These are phyloP conservation scores for Tragelaphus imberbis DNA, from an alignment of 2,113 vertebrate species.

Conservation along the genomic window DNA sequence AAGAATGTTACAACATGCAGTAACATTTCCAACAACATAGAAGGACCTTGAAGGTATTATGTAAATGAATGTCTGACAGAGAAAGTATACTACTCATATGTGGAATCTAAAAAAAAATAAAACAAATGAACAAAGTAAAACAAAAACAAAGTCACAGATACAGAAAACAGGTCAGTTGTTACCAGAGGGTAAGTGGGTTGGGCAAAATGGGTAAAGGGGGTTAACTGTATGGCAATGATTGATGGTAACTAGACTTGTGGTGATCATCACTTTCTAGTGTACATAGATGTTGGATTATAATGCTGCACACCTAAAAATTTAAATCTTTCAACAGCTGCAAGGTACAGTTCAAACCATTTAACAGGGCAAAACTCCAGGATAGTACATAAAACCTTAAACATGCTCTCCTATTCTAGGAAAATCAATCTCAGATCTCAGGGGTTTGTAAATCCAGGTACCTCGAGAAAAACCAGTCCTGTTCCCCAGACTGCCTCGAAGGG, in stretches of 20 bases:
- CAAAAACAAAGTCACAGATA: background rate
- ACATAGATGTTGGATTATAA: background rate
- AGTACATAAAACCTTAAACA: background rate
- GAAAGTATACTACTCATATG: background rate
- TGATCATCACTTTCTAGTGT: background rate
- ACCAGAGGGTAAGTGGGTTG: background rate
- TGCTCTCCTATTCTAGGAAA: background rate
- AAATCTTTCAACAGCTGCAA: background rate
- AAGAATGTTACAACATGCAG: background rate
- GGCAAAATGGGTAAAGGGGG: background rate
- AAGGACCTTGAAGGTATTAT: background rate
- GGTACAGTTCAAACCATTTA: background rate
- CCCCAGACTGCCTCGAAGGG: background rate
- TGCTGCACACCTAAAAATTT: background rate
- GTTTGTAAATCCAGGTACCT: slow-evolving; percentile 14
- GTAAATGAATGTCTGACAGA: background rate
- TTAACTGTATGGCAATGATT: background rate
- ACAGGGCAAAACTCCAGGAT: background rate
- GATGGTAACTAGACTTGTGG: background rate
- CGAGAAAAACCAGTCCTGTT: background rate
- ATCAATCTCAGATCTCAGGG: background rate
- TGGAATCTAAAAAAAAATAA: background rate
- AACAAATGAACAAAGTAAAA: background rate
- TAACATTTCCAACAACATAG: background rate
- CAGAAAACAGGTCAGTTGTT: background rate